Percentiles rank a stretch among this genome's conserved stretches.
Evolutionary conservation across 2,113 vertebrate species (phyloP).

Genomic region (Periophthalmus modestus): DNA sequence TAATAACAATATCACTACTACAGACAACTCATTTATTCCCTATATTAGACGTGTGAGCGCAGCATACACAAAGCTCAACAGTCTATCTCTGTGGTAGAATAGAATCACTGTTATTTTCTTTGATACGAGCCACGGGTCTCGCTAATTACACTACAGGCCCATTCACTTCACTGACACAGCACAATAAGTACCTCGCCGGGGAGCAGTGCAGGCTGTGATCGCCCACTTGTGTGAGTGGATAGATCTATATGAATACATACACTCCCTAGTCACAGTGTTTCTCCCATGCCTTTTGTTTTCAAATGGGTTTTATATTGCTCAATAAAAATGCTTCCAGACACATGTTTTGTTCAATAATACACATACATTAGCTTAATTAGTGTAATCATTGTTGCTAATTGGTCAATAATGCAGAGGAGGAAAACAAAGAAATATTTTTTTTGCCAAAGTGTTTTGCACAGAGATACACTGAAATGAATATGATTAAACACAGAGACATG

Average conservation of each 20-base stretch:
- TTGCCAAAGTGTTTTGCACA: background rate
- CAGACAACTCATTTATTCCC: background rate
- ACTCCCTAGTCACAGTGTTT: background rate
- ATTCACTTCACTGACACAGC: conserved; percentile 37
- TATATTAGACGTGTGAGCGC: conserved; percentile 10
- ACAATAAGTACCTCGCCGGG: conserved; percentile 42
- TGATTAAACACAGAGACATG: conserved; percentile 14
- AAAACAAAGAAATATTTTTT: background rate
- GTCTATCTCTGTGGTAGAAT: conserved; percentile 14
- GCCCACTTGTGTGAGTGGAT: conserved; percentile 43
- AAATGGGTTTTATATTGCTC: conserved; percentile 10
- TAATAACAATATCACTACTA: background rate
- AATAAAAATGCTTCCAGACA: conserved; percentile 6
- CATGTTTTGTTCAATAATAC: conserved; percentile 2
- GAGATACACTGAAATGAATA: background rate
- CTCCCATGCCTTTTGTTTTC: conserved; percentile 9
- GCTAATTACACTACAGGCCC: conserved; percentile 49
- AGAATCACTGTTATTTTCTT: conserved; percentile 41
- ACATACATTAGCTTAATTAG: background rate
- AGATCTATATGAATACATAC: background rate
- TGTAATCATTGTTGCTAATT: background rate
- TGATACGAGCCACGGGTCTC: conserved; percentile 43
- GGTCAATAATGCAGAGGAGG: background rate
- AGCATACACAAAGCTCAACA: background rate
- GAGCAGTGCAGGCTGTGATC: conserved; percentile 22